A percentile compares a stretch with the other conserved stretches of the same genome.
Conservation (phyloP, 2,888 invertebrate species). For the Cryptosula pallasiana region DNA sequence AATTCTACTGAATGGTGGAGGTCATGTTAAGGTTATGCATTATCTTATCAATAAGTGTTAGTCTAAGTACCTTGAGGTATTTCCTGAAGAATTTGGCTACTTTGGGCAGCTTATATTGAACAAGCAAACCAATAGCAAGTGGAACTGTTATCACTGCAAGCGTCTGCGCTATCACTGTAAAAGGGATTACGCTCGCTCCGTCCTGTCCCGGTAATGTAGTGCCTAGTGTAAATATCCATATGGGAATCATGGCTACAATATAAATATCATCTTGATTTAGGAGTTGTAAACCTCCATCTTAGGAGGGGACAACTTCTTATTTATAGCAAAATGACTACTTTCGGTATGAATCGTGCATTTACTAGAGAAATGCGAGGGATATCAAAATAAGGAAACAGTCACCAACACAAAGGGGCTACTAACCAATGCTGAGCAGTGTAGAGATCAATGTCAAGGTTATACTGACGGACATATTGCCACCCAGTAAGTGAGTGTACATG, state of each 20-base stretch:
- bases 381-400: no score
- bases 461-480: conserved; percentile 86
- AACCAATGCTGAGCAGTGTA: conserved; percentile 79
- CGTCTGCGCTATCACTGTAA: conserved; percentile 68
- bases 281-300: no score
- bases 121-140: conserved; percentile 54
- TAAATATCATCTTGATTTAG: no score
- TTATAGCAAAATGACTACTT: no score
- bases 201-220: not conserved
- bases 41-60: not conserved
- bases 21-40: no score
- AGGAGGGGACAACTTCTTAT: no score
- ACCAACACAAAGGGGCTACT: conserved; percentile 36
- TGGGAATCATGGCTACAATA: conserved; percentile 72
- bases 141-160: conserved; percentile 74
- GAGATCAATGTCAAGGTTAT: conserved; percentile 91
- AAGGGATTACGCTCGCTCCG: conserved; percentile 62
- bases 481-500: conserved; percentile 86
- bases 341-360: no score
- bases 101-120: conserved; percentile 58
- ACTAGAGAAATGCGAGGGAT: no score
- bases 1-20: no score
- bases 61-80: not conserved
- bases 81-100: conserved; percentile 56
- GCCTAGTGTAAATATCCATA: conserved; percentile 85